These are phyloP conservation scores for Hippopotamyrus pictus DNA, from an alignment of 2,797 vertebrate genomes.

Conservation along the genomic window DNA sequence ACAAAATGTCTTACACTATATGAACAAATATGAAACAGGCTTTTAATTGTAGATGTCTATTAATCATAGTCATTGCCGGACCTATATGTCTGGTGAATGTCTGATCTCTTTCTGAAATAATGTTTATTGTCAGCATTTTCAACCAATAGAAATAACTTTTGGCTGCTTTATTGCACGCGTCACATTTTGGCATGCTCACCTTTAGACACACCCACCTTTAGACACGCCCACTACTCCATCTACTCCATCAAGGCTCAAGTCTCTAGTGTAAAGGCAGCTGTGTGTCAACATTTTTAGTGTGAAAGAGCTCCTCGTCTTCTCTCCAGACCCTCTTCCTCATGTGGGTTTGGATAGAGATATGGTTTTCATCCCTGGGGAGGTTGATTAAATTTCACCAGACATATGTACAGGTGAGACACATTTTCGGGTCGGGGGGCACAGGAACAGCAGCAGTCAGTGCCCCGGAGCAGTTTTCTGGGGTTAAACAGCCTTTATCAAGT, in stretches of 20 bases:
- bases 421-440: not conserved
- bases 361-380: not conserved
- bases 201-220: not conserved
- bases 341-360: not conserved
- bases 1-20: not conserved
- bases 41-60: not conserved
- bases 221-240: not conserved
- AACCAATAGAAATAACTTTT: not conserved
- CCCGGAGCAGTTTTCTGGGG: not conserved
- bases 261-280: not conserved
- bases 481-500: not conserved
- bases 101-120: not conserved
- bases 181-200: not conserved
- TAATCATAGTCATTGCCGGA: not conserved
- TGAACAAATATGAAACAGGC: not conserved
- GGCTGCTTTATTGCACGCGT: not conserved
- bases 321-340: not conserved
- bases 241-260: not conserved
- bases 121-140: not conserved
- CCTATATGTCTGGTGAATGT: not conserved
- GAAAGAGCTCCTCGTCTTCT: not conserved
- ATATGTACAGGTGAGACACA: not conserved
- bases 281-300: not conserved
- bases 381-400: not conserved
- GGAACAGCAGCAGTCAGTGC: not conserved